phyloP scores from a whole-genome alignment of 2,113 vertebrate species.

The Alethe castanea region DNA sequence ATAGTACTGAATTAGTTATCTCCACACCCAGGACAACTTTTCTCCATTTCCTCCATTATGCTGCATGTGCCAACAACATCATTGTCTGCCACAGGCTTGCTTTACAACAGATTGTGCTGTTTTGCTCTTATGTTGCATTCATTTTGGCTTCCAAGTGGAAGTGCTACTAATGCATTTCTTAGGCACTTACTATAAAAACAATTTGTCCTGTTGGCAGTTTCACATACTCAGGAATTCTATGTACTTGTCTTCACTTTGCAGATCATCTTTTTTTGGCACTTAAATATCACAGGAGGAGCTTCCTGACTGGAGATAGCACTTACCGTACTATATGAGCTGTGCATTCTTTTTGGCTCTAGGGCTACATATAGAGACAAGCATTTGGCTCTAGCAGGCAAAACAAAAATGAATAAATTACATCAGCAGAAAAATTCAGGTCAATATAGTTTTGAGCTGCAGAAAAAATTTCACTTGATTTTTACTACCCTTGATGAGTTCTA shows the following conservation, averaged over 20 bases:
- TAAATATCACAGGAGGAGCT: constrained; percentile 31
- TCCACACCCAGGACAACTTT: background rate
- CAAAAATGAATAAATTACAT: background rate
- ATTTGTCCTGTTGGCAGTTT: constrained; percentile 61
- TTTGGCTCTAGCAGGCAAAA: background rate
- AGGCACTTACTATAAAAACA: constrained; percentile 40
- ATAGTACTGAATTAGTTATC: background rate
- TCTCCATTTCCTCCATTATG: background rate
- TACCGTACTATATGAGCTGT: background rate
- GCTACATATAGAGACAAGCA: background rate
- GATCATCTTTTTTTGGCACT: constrained; percentile 57
- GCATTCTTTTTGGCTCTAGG: constrained; percentile 15
- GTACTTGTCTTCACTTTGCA: constrained; percentile 52
- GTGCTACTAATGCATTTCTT: constrained; percentile 50
- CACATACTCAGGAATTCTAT: constrained; percentile 38
- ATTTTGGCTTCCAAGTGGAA: constrained; percentile 37
- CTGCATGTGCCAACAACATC: background rate
- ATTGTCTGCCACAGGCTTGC: background rate
- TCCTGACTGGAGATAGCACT: constrained; percentile 44
- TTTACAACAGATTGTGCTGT: background rate
- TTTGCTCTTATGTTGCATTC: background rate
- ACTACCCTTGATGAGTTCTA: background rate
- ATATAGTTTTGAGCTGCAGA: background rate
- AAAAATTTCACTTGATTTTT: background rate
- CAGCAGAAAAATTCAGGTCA: constrained; percentile 8